Conservation (phyloP, 1,140 invertebrate genomes). For the Pinna nobilis region DNA sequence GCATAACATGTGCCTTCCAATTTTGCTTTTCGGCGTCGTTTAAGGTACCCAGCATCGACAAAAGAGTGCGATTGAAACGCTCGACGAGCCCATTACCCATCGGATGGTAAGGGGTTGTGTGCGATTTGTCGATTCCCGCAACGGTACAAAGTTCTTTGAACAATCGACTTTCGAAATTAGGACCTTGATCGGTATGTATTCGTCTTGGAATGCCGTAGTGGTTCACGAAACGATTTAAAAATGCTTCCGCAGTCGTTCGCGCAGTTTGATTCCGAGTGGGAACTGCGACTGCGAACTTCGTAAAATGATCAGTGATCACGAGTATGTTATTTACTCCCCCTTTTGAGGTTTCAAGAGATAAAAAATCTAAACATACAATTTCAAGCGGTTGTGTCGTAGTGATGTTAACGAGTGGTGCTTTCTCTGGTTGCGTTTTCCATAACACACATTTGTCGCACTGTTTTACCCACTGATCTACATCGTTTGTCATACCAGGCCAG, state of each 20-base stretch:
- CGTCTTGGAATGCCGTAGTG: conserved; percentile 1
- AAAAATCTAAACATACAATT: conserved; percentile 35
- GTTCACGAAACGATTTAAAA: background rate
- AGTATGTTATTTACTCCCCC: conserved; percentile 15
- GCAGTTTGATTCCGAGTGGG: conserved; percentile 22
- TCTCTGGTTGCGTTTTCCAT: conserved; percentile 2
- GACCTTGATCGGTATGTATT: conserved; percentile 10
- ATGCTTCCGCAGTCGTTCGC: background rate
- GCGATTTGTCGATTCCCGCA: conserved; percentile 17
- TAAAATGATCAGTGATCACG: conserved; percentile 27
- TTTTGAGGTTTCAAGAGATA: conserved; percentile 24
- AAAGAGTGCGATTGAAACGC: conserved; percentile 27
- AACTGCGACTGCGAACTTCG: conserved; percentile 5
- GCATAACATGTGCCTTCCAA: conserved; percentile 20
- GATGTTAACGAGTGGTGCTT: conserved; percentile 24
- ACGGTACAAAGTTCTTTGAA: conserved; percentile 9
- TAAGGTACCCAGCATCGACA: conserved; percentile 37
- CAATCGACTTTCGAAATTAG: background rate
- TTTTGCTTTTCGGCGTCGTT: conserved; percentile 22
- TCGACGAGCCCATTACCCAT: conserved; percentile 29
- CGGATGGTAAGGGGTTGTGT: conserved; percentile 36
- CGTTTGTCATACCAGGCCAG: conserved; percentile 25
- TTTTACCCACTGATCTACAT: conserved; percentile 23
- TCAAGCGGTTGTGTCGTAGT: conserved; percentile 13
- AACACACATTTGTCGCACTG: conserved; percentile 10